These are phyloP conservation scores for Setipinna tenuifilis DNA, from an alignment of 2,797 vertebrate genomes.

Conservation along the genomic window DNA sequence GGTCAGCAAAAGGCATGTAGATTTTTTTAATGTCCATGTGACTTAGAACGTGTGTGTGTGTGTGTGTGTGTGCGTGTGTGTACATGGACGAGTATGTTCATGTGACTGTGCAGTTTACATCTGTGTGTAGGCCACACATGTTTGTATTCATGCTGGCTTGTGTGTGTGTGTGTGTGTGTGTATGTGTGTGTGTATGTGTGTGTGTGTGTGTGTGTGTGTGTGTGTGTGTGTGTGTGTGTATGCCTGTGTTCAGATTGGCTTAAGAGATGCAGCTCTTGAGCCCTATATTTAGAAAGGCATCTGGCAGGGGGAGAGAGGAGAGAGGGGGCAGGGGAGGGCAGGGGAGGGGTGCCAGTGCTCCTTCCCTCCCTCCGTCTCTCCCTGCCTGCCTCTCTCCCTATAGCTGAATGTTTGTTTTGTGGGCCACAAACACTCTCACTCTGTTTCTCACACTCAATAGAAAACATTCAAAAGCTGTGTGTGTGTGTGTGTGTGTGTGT, in stretches of 20 bases:
- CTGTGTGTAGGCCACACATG: slow-evolving; percentile 28
- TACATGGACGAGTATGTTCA: neutral
- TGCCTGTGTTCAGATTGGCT: slow-evolving; percentile 51
- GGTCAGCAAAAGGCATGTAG: neutral
- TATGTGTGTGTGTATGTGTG: slow-evolving; percentile 26
- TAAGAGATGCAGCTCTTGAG: slow-evolving; percentile 60
- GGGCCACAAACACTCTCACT: slow-evolving; percentile 43
- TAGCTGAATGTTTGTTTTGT: slow-evolving; percentile 26
- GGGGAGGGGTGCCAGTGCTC: slow-evolving; percentile 15
- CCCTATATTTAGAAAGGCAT: slow-evolving; percentile 81
- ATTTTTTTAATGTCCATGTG: neutral
- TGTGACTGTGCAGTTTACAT: slow-evolving; percentile 17
- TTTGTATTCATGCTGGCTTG: neutral
- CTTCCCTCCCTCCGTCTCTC: neutral
- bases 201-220: slow-evolving; percentile 32
- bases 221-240: neutral
- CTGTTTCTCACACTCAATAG: slow-evolving; percentile 34
- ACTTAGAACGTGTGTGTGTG: neutral
- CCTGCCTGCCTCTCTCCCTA: slow-evolving; percentile 22
- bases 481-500: neutral
- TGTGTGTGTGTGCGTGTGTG: neutral
- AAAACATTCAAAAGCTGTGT: slow-evolving; percentile 36
- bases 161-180: slow-evolving; percentile 31
- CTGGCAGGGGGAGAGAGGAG: slow-evolving; percentile 70
- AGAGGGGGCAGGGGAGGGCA: too few species aligned